These are phyloP conservation scores for Halocynthia roretzi DNA, from an alignment of 23 tunicate species.

Conservation along the genomic window DNA sequence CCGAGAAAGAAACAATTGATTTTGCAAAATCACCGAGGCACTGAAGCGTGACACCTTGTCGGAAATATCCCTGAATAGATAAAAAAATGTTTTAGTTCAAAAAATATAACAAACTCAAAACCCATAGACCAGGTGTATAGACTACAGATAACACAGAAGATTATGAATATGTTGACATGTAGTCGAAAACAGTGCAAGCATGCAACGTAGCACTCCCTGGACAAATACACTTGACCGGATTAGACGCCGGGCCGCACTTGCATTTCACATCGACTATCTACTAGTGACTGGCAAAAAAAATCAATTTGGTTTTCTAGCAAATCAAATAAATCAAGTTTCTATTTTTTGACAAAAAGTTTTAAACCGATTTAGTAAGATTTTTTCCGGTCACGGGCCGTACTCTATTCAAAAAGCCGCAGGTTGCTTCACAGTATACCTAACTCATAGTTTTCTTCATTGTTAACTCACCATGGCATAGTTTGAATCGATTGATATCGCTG, in stretches of 20 bases:
- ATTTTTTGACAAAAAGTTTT: no score
- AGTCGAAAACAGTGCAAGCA: no score
- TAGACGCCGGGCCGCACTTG: no score
- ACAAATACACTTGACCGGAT: no score
- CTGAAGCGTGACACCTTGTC: slow-evolving; percentile 48
- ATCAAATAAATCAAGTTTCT: background rate
- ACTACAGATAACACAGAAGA: no score
- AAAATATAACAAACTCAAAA: background rate
- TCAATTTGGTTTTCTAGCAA: background rate
- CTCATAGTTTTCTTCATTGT: background rate
- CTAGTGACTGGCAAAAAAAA: background rate
- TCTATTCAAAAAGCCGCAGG: no score
- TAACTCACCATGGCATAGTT: slow-evolving; percentile 33
- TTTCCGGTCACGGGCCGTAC: no score
- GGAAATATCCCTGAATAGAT: slow-evolving; percentile 60
- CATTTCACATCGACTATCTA: no score
- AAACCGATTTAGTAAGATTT: no score
- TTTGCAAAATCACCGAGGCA: slow-evolving; percentile 26
- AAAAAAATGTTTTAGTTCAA: background rate
- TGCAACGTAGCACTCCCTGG: no score
- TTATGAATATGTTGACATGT: background rate
- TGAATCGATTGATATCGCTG: slow-evolving; percentile 30
- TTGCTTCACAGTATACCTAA: no score
- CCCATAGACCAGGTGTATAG: background rate
- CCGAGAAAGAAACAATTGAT: slow-evolving; percentile 52